These are phyloP conservation scores for Lomographa bimaculata DNA, from an alignment of 2,888 invertebrate genomes.

Conservation along the genomic window DNA sequence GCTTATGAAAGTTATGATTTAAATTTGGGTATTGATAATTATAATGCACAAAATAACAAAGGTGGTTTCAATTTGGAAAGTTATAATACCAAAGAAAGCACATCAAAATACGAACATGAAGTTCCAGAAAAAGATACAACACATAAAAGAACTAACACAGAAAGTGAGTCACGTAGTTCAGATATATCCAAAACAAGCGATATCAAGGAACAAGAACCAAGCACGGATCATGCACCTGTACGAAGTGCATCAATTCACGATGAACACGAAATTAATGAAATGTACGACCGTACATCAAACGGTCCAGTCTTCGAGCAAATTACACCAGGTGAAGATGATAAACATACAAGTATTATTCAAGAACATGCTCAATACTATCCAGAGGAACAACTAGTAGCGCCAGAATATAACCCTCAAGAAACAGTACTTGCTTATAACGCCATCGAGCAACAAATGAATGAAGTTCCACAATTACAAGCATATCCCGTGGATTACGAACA, in stretches of 20 bases:
- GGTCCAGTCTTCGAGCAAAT: slow-evolving; percentile 7
- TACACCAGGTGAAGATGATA: slow-evolving; percentile 1
- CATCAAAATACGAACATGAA: slow-evolving; percentile 32
- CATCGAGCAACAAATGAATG: slow-evolving; percentile 11
- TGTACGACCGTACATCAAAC: too few species aligned
- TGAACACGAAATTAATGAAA: too few species aligned
- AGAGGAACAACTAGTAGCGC: slow-evolving; percentile 5
- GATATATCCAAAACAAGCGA: slow-evolving; percentile 17
- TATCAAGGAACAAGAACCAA: slow-evolving; percentile 12
- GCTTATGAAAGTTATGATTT: not conserved
- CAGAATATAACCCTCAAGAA: slow-evolving; percentile 12
- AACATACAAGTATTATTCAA: slow-evolving; percentile 1
- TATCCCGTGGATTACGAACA: slow-evolving; percentile 18
- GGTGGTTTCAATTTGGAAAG: slow-evolving; percentile 11
- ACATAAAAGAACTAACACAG: slow-evolving; percentile 17
- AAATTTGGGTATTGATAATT: not conserved
- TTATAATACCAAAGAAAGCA: slow-evolving; percentile 14
- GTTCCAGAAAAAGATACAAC: slow-evolving; percentile 44
- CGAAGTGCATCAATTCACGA: slow-evolving; percentile 1
- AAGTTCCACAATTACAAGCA: slow-evolving; percentile 14
- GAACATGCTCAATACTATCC: slow-evolving; percentile 7
- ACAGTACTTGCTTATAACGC: slow-evolving; percentile 8
- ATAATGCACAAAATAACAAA: not conserved
- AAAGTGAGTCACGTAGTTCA: slow-evolving; percentile 14
- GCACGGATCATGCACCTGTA: slow-evolving; percentile 1